Evolutionary conservation across 1,140 invertebrate genomes (phyloP), one percentile per base, ranked within the genome.

Genomic region (Hylyphantes graminicola): DNA sequence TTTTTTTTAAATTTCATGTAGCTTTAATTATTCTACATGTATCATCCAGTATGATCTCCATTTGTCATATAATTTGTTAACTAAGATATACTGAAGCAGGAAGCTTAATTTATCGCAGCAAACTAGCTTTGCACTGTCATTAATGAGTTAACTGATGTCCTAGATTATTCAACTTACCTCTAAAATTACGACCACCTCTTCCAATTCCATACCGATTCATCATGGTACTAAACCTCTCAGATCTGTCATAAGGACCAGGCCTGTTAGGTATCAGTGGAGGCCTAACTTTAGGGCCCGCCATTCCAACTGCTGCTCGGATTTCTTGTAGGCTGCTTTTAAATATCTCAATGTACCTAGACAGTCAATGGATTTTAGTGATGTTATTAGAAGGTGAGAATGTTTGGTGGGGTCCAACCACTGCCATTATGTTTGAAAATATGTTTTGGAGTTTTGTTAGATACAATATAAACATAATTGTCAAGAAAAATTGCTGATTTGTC

Each of bases 301-400:
- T 87, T 0, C 92, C 92, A 83, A 94, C 90, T 78, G 93, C 93
- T 82, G 92, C 91, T 35, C 93, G 92, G 61, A 95, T 93, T 91
- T 97, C 96, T 70, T 93, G 93, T 80, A 95, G 92, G 86, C 93
- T 95, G 89, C 95, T 96, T 88, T 95, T 92, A 92, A 97, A 98
- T 90, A 97, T 96, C 91, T 98, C 96, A 89, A 97, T 97, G 91
- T 97, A 97, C 91, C 96, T 97, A 88, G 65, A 87, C 15, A 83
- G 15, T n/a, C 11, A 65, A 11, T 17, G 50, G 19, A 64, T 48
- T 55, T 13, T 35, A 35, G 35, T 35, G 35, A 1, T 35, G 35
- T 35, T 35, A 35, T 35, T 35, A 35, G 35, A 35, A 35, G 5
- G 35, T 35, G 35, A 5, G 35, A 35, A 35, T 1, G 35, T 35